These are phyloP conservation scores for Malurus leucopterus DNA, from an alignment of 2,797 vertebrate species.

Conservation along the genomic window DNA sequence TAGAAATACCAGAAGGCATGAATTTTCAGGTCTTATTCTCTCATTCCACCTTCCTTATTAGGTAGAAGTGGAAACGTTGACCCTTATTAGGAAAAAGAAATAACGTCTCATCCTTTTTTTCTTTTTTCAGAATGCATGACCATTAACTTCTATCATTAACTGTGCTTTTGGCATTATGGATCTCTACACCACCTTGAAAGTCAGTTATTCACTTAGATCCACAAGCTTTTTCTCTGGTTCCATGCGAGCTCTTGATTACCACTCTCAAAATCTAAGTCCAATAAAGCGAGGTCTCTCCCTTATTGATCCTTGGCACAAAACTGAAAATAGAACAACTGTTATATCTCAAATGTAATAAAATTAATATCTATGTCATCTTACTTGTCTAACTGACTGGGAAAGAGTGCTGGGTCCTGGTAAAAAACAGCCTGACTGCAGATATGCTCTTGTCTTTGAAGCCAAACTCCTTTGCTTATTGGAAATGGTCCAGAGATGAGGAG, in stretches of 20 bases:
- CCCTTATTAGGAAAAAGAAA: background rate
- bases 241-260: background rate
- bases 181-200: background rate
- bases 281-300: background rate
- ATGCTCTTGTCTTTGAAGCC: background rate
- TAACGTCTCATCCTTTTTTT: accelerated
- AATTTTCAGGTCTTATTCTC: background rate
- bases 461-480: background rate
- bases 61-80: no score
- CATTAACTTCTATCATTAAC: background rate
- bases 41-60: background rate
- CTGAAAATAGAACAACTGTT: background rate
- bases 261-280: background rate
- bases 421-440: background rate
- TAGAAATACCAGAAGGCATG: background rate
- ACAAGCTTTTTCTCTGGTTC: background rate
- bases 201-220: background rate
- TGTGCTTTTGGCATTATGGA: background rate
- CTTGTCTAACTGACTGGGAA: background rate
- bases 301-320: background rate
- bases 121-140: background rate
- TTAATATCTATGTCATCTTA: background rate
- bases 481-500: background rate
- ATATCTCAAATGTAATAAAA: background rate
- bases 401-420: background rate